Base-by-base conservation (phyloP, 2,113 vertebrate genomes). In the Argyrosomus japonicus region DNA sequence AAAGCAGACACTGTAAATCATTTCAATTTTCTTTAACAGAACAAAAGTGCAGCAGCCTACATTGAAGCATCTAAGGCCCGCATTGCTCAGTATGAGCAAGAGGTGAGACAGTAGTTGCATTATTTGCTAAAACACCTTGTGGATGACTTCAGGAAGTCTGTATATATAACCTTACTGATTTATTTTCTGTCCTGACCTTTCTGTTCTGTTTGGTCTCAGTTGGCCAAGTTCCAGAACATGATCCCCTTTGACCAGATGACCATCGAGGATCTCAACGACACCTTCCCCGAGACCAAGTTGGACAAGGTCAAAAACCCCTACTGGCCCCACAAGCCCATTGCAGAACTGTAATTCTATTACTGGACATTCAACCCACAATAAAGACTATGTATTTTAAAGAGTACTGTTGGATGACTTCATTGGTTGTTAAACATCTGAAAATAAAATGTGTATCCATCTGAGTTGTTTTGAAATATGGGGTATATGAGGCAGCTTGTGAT, bases 221-320 rank as follows among this genome's bases (percentile, higher is more conserved):
- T 99, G 75, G 93, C 95, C 75, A 97, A 96, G 82, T 92, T 97
- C 61, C 95, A 53, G 81, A 98, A 51, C 93, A 97, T 99, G 95
- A 96, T 98, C 92, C 98, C 98, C 3, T 99, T 99, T 75, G 98
- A 99, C 2, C 96, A 97, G 94, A 99, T 99, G 98, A 98, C 97
- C 0, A 50, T 95, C 0, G 96, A 98, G 0, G 98, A 99, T 74
- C 87, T 97, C 60, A 85, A 95, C 0, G 70, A 84, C 0, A 45
- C 83, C 86, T 99, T 98, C 95, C 97, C 97, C 0, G 98, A 98
- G 92, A 97, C 96, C 61, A 97, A 83, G 75, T 71, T 97, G 93
- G 95, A 98, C 92, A 99, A 94, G 94, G 94, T 93, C 84, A 99
- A 99, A 36, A 54, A 99, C 21, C 96, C 96, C 0, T 98, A 93